Evolutionary conservation across 1,140 invertebrate species (phyloP), one percentile per base, ranked within the genome.

Genomic region (Andrena cerasifolii): DNA sequence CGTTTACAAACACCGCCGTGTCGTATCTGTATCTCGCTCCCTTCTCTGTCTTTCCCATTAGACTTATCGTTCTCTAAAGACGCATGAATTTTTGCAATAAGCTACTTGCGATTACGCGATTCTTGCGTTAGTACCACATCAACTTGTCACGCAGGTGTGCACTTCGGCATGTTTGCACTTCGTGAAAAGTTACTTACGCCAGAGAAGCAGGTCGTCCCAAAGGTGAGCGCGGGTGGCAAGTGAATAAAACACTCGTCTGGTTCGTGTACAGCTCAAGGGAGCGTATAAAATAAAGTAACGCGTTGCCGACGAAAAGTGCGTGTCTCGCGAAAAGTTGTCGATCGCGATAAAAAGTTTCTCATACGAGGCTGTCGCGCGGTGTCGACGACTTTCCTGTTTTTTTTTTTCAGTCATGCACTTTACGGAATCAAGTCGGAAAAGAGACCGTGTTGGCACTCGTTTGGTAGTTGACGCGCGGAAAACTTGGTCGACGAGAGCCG

Each of bases 271-370:
- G n/a, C n/a, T n/a, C n/a, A n/a, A n/a, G n/a, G n/a, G n/a, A n/a
- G 31, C 53, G 3, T 3, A 2, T 6, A 31, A 12, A 3, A 28
- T 8, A 16, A 56, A 56, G 26, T n/a, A 8, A 26, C 18, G 7
- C 18, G 18, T 40, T 12, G 12, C 18, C 16, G 24, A 1, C 8
- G 6, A 8, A 26, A 47, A 59, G 4, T 47, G 31, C 31, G 21
- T 40, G 18, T 24, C n/a, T 8, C 21, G 14, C 6, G 59, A 14
- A 45, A 66, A 74, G 24, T 65, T 33, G 2, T 1, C 2, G 0
- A n/a, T 21, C 45, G 59, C 47, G 72, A 74, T 74, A 54, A 74
- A 74, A 74, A 74, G 33, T 74, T 74, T 24, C 40, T 31, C 61
- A 24, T 74, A 43, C 47, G 18, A 31, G 21, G 24, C 6, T 21